These are phyloP conservation scores for Trematomus bernacchii DNA, from an alignment of 2,797 vertebrate genomes.

Conservation along the genomic window DNA sequence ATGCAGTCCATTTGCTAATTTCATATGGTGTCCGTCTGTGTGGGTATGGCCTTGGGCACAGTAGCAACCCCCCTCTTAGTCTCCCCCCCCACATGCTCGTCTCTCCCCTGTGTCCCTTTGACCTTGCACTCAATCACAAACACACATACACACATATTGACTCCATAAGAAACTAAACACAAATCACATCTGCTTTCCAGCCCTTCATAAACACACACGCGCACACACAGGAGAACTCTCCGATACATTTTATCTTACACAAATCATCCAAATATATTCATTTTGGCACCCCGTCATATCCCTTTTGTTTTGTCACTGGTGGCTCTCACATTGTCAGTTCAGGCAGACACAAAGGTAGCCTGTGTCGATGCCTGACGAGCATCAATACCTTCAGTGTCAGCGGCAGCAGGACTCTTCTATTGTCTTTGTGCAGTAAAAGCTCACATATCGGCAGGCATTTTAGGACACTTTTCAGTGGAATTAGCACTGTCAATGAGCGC, in stretches of 20 bases:
- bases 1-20: slow-evolving; percentile 87
- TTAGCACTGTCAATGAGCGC: slow-evolving; percentile 77
- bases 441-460: slow-evolving; percentile 75
- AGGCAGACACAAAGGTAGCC: slow-evolving; percentile 60
- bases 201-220: neutral
- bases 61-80: slow-evolving; percentile 57
- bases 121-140: slow-evolving; percentile 37
- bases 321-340: slow-evolving; percentile 60
- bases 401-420: slow-evolving; percentile 53
- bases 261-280: slow-evolving; percentile 15
- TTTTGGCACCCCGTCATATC: slow-evolving; percentile 17
- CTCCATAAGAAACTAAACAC: slow-evolving; percentile 63
- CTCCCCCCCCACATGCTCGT: slow-evolving; percentile 5
- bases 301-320: slow-evolving; percentile 29
- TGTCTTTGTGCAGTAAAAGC: slow-evolving; percentile 72
- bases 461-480: slow-evolving; percentile 74
- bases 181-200: slow-evolving; percentile 52
- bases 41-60: slow-evolving; percentile 83
- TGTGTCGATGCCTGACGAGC: slow-evolving; percentile 62
- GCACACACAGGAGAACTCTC: neutral
- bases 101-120: slow-evolving; percentile 11
- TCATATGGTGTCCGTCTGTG: slow-evolving; percentile 86
- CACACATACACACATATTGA: slow-evolving; percentile 62
- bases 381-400: slow-evolving; percentile 54
- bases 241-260: slow-evolving; percentile 13